Base-by-base conservation (phyloP, 35 echinoderm and acorn worm genomes). In the Anneissia japonica region DNA sequence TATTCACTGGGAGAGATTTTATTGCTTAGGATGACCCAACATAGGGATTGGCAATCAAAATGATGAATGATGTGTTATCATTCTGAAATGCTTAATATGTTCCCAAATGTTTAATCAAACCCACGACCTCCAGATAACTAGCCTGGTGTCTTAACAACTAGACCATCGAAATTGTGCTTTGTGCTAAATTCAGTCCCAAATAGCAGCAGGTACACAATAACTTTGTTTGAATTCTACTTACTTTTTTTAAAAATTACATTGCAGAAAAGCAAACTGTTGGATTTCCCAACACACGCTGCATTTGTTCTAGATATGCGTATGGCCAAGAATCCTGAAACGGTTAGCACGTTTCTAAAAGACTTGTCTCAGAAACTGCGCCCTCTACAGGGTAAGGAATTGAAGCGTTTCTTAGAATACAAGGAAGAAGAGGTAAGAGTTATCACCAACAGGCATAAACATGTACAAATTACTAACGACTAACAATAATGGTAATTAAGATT, bases 251-350 rank as follows among this genome's bases (percentile, higher is more conserved):
- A n/a, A n/a, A n/a, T n/a, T n/a, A n/a, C n/a, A 33, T 39, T 73
- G 5, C 33, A 97, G 91, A 86, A 93, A 19, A 81, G 82, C 1
- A 75, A 93, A 34, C 86, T 99, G 1, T 84, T 94, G 0, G 96
- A 92, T 37, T 99, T 94, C 34, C 64, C 89, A 32, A 93, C 88
- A 37, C 96, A 99, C 85, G 92, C 96, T 41, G 91, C 86, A 36
- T 99, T 91, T 75, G 85, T 99, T 36, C 80, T 97, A 23, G 91
- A 99, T 75, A 38, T 99, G 74, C 86, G 96, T 19, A 99, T 99
- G 96, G 96, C 96, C 64, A 99, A 94, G 92, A 91, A 77, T 0
- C 88, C 92, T 0, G 87, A 86, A 33, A 83, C 84, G 0, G 91
- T 94, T 0, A 28, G 78, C 19, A 89, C 34, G 17, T 99, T 99